Conservation (phyloP, 2,797 vertebrate genomes). For the Acanthis flammea region DNA sequence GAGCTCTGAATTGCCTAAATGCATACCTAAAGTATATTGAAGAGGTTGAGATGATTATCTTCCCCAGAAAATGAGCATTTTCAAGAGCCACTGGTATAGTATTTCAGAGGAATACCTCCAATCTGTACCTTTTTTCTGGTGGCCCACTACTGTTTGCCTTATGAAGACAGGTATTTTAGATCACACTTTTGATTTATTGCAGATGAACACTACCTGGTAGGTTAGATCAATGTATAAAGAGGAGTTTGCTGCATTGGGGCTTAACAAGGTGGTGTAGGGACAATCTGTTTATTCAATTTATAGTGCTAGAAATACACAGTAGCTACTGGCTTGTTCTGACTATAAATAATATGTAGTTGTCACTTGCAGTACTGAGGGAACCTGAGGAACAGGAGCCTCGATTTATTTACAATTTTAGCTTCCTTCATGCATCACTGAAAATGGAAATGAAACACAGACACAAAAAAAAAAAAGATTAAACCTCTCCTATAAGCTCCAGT, state of each 20-base stretch:
- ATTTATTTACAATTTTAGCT: conserved; percentile 12
- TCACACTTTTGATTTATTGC: not conserved
- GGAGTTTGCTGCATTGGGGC: not conserved
- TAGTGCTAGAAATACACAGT: not conserved
- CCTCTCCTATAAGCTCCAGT: not conserved
- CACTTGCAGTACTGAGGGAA: not conserved
- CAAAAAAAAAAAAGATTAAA: not conserved
- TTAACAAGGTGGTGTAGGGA: not conserved
- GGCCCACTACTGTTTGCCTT: not conserved
- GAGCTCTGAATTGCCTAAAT: not conserved
- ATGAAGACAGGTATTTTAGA: not conserved
- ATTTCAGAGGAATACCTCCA: not conserved
- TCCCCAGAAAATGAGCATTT: not conserved
- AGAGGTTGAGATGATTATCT: not conserved
- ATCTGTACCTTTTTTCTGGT: not conserved
- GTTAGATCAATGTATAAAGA: not conserved
- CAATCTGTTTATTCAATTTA: conserved; percentile 4
- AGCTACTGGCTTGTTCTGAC: not conserved
- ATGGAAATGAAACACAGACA: not conserved
- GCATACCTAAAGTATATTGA: not conserved
- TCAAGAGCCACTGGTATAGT: not conserved
- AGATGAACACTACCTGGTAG: not conserved
- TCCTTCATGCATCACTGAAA: conserved; percentile 5
- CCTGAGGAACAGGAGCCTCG: not conserved
- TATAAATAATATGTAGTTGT: not conserved